Base-by-base conservation (phyloP, 2,797 vertebrate species). In the Periparus ater region DNA sequence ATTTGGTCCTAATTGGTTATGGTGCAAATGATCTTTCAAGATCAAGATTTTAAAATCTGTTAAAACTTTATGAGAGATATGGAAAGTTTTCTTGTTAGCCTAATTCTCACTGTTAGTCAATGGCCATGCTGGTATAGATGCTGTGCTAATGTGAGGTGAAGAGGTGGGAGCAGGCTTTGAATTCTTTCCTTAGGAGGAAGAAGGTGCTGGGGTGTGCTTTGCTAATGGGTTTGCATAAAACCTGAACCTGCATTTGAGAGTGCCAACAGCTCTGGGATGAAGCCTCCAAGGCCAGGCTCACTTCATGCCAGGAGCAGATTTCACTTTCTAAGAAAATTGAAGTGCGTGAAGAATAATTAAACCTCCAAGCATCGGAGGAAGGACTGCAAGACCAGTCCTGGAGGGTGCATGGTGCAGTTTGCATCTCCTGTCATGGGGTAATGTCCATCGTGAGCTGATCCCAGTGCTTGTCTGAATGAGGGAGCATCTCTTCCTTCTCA, bases 21-120 rank as follows among this genome's bases (percentile, higher is more conserved):
- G 32, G 4, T 26, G 11, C 13, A 91, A 89, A 71, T 36, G 10
- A 50, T 74, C 17, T 76, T 87, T 67, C 38, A 83, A 54, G 42
- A 76, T 50, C 11, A 88, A 34, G 5, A 82, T 57, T 91, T 82
- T 73, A n/a, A 65, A 72, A 84, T 9, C 19, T 76, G 84, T 85
- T 36, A 73, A 82, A 79, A 12, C 32, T 54, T 58, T 65, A 17
- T 45, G 25, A 82, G 57, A 71, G 17, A 6, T 32, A 16, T 13
- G 4, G n/a, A 60, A 89, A 75, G 2, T 40, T 78, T 71, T 44
- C 51, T 54, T 34, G 6, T 75, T 75, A 20, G 13, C 48, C 54
- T 65, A 57, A 65, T 61, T 38, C 18, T 84, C 30, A 15, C 13
- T n/a, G 11, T 40, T 66, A 48, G 12, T 50, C 53, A 26, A 13